Evolutionary conservation across 2,797 vertebrate species (phyloP).

Genomic region (Lutjanus argentimaculatus): DNA sequence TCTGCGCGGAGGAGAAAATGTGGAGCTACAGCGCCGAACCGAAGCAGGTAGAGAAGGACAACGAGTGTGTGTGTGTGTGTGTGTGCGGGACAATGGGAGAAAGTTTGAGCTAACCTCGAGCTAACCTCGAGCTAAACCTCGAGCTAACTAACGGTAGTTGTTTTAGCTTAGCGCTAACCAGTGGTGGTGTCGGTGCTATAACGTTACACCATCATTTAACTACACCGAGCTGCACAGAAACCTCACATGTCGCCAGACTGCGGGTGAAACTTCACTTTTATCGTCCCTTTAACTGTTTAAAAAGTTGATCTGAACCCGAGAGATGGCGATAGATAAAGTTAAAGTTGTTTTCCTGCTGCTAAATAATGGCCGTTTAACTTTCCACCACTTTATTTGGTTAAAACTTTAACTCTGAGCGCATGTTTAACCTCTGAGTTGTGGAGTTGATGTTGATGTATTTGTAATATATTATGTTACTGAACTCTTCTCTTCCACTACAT

Average conservation of each 20-base stretch:
- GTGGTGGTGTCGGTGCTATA: background rate
- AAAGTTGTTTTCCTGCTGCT: background rate
- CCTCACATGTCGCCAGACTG: background rate
- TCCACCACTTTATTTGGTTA: background rate
- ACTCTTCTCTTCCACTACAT: too few relatives aligned
- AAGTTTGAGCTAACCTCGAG: slow-evolving; percentile 73
- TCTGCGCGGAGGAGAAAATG: slow-evolving; percentile 39
- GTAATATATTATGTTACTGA: too few relatives aligned
- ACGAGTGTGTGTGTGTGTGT: slow-evolving; percentile 32
- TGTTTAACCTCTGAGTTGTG: background rate
- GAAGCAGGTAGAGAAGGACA: slow-evolving; percentile 71
- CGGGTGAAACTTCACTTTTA: background rate
- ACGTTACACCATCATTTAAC: background rate
- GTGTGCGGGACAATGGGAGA: slow-evolving; percentile 75
- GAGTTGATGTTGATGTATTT: background rate
- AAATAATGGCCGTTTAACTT: background rate
- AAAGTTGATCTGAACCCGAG: background rate
- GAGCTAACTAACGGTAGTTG: slow-evolving; percentile 67
- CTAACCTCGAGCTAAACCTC: too few relatives aligned
- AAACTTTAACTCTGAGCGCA: background rate
- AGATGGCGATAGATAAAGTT: background rate
- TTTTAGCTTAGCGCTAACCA: slow-evolving; percentile 26
- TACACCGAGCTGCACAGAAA: background rate
- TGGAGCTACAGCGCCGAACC: slow-evolving; percentile 48
- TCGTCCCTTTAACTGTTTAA: background rate